Evolutionary conservation across 2,888 invertebrate genomes (phyloP).

Genomic region (Diarsia brunnea): DNA sequence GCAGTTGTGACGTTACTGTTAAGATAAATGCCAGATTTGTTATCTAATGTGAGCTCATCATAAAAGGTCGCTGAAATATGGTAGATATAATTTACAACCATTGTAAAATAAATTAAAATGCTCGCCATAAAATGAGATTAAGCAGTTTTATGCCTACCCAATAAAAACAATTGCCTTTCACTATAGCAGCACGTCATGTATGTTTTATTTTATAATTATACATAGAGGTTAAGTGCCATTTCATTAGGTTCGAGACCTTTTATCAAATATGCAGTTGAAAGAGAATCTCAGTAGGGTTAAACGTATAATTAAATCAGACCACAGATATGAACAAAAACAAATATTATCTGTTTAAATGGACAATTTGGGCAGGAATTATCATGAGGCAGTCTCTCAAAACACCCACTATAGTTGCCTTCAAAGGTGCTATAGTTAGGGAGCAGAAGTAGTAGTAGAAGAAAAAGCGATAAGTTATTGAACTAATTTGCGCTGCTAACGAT

Average conservation of each 20-base stretch:
- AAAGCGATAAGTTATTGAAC: conserved; percentile 35
- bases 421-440: too few relatives aligned
- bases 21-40: not conserved
- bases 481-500: conserved; percentile 35
- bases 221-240: too few relatives aligned
- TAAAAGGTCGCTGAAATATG: conserved; percentile 20
- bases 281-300: too few relatives aligned
- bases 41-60: not conserved
- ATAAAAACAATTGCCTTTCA: conserved; percentile 26
- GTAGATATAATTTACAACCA: conserved; percentile 23
- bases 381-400: not conserved
- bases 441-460: too few relatives aligned
- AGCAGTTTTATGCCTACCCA: conserved; percentile 9
- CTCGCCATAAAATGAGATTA: conserved; percentile 10
- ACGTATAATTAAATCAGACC: too few relatives aligned
- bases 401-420: not conserved
- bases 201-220: not conserved
- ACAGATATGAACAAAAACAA: not conserved
- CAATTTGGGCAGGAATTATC: not conserved
- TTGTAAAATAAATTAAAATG: conserved; percentile 13
- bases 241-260: not conserved
- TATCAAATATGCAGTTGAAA: not conserved
- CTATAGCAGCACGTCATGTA: not conserved
- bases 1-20: not conserved
- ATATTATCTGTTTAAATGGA: not conserved